Base-by-base conservation (phyloP, 2,888 invertebrate species). In the Eupelmus urozonus region DNA sequence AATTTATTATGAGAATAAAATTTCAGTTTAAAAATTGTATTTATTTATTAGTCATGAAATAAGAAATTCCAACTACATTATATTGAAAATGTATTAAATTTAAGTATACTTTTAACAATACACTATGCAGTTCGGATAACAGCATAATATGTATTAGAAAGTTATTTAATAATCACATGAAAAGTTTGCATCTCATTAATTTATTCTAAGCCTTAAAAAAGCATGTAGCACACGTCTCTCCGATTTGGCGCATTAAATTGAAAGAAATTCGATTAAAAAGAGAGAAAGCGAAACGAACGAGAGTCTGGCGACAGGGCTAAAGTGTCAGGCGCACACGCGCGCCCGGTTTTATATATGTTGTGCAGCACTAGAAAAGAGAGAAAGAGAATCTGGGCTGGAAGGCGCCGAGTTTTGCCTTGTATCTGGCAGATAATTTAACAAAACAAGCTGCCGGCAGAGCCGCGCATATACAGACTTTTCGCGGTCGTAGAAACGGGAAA, bases 381-480 rank as follows among this genome's bases (percentile, higher is more conserved):
- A 45, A 34, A 34, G 9, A 34, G 34, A 9, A 9, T 34, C 3
- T n/a, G 16, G 49, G 4, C 4, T 4, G 49, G 2, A 49, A 49
- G 16, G 13, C 7, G 7, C 11, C 7, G 16, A 51, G 16, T 55
- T 53, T 53, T 42, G 18, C 53, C 69, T 76, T 76, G 76, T 70
- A 27, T 45, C 76, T 55, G 76, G 63, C 76, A 76, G 76, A 76
- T 70, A 76, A 76, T 76, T 76, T 76, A 70, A 70, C 76, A 49
- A 76, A 70, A 76, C 62, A 67, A 67, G 49, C 45, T 40, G 34
- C 27, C 18, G 34, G 42, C 62, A 34, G 23, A 51, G 45, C 49
- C 23, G 51, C 23, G 51, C 63, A 29, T 16, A 16, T 45, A 18
- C 29, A 16, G 40, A 71, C 49, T 34, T 53, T 27, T 27, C 63